Evolutionary conservation across 2,113 vertebrate genomes (phyloP).

Genomic region (Andinoacara biseriatus): DNA sequence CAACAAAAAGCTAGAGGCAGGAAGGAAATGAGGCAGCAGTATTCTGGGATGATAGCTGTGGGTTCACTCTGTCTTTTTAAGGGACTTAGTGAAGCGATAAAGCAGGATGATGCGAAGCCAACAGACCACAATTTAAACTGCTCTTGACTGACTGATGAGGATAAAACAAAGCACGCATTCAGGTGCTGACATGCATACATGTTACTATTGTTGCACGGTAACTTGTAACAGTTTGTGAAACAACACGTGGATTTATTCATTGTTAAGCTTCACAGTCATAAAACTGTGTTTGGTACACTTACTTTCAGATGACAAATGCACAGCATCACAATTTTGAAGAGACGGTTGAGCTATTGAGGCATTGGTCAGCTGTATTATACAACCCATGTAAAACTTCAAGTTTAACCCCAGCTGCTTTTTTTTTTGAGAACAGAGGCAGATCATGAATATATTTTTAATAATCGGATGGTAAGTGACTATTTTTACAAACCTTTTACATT

Average conservation of each 20-base stretch:
- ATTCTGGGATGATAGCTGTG: neutral
- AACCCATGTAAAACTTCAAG: no score
- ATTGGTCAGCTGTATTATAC: no score
- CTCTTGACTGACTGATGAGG: neutral
- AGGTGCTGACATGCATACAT: neutral
- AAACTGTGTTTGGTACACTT: neutral
- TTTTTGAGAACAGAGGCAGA: neutral
- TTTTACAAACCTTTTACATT: no score
- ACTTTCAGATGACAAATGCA: neutral
- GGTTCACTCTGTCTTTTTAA: neutral
- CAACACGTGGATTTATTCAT: neutral
- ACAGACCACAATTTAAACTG: neutral
- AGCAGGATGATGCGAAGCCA: neutral
- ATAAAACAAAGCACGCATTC: neutral
- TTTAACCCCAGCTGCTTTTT: neutral
- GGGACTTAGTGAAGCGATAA: neutral
- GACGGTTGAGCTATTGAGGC: no score
- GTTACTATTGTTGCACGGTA: neutral
- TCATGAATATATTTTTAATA: neutral
- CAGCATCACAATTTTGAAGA: no score
- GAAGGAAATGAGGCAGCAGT: neutral
- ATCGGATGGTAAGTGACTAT: no score
- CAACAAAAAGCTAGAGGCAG: neutral
- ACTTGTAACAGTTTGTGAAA: neutral
- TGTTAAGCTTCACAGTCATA: neutral